Evolutionary conservation across 1,140 invertebrate species (phyloP).

Genomic region (Hypothenemus hampei): DNA sequence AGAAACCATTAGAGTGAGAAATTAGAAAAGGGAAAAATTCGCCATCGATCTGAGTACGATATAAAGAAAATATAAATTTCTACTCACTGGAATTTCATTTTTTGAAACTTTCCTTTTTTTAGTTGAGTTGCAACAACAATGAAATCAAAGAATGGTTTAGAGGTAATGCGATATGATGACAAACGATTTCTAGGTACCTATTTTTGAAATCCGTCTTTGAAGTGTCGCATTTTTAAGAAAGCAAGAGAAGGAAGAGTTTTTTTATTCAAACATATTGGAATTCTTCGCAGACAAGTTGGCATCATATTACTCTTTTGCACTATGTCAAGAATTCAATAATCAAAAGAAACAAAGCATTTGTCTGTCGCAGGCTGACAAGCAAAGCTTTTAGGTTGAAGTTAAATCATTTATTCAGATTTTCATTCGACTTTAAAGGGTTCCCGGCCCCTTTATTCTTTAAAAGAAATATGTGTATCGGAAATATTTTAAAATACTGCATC

Average conservation of each 20-base stretch:
- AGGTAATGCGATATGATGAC: too few species aligned
- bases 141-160: too few species aligned
- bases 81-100: too few species aligned
- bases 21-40: conserved; percentile 14
- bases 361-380: conserved; percentile 21
- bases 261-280: conserved; percentile 25
- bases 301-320: conserved; percentile 23
- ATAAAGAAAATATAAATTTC: too few species aligned
- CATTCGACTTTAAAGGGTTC: conserved; percentile 1
- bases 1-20: conserved; percentile 21
- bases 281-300: conserved; percentile 18
- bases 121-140: too few species aligned
- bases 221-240: conserved; percentile 8
- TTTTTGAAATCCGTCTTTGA: background rate
- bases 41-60: too few species aligned
- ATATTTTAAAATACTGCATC: too few species aligned
- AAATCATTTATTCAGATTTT: conserved; percentile 29
- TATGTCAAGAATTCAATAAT: conserved; percentile 26
- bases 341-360: conserved; percentile 27
- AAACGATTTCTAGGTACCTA: too few species aligned
- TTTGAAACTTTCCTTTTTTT: too few species aligned
- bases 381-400: conserved; percentile 22
- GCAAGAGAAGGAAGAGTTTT: conserved; percentile 4
- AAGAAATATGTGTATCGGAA: background rate
- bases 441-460: background rate